A percentile compares a stretch with the other conserved stretches of the same genome.
phyloP scores from a whole-genome alignment of 2,888 invertebrate species.

The Acrobasis repandana region DNA sequence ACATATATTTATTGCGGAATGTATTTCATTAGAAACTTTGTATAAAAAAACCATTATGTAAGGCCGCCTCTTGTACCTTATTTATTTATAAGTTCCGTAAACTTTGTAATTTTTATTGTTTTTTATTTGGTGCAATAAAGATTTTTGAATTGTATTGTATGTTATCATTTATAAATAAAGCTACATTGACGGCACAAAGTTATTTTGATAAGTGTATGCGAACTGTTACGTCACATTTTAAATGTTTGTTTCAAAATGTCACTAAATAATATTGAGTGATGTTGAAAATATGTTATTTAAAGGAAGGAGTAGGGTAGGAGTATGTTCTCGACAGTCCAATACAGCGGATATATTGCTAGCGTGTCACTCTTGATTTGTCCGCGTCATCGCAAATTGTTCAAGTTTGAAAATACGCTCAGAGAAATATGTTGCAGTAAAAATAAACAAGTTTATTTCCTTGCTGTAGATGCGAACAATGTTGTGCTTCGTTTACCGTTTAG shows the following conservation, averaged over 20 bases:
- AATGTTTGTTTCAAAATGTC: not conserved
- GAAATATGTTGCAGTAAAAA: constrained; percentile 3
- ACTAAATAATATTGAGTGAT: not conserved
- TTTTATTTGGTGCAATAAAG: too few species aligned
- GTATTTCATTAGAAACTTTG: too few species aligned
- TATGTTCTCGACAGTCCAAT: constrained; percentile 8
- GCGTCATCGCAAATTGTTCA: constrained; percentile 4
- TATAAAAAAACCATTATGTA: too few species aligned
- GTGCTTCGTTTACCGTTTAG: not conserved
- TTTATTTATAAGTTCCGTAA: too few species aligned
- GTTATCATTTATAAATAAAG: too few species aligned
- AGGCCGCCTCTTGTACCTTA: too few species aligned
- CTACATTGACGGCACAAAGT: too few species aligned
- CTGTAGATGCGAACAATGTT: not conserved
- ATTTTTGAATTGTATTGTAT: too few species aligned
- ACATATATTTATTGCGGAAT: too few species aligned
- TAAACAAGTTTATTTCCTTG: constrained; percentile 4
- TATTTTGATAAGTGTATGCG: too few species aligned
- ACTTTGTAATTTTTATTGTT: too few species aligned
- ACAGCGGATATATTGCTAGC: not conserved
- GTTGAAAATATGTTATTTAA: not conserved
- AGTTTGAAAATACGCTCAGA: not conserved
- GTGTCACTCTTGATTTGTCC: constrained; percentile 14
- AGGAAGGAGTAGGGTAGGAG: too few species aligned
- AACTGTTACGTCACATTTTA: not conserved